Percentiles rank a stretch among this genome's conserved stretches.
These are phyloP conservation scores for Thrips palmi DNA, from an alignment of 1,140 invertebrate species.

Conservation along the genomic window DNA sequence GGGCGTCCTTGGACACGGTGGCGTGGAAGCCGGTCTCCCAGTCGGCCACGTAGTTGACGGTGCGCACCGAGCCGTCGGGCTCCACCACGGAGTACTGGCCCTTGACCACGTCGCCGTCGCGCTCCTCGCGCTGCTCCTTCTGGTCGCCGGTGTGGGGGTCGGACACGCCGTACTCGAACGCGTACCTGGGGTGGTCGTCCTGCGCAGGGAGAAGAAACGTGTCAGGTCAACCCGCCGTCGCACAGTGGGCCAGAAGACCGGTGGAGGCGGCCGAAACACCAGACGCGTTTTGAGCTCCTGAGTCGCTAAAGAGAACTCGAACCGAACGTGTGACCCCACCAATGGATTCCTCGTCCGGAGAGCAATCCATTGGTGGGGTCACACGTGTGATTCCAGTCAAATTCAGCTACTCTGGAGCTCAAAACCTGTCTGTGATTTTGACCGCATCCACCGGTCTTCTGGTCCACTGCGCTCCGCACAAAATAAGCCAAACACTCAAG, in stretches of 20 bases:
- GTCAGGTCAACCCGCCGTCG: too few species aligned
- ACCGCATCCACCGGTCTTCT: not conserved
- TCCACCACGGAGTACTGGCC: conserved; percentile 60
- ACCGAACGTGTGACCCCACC: conserved; percentile 11
- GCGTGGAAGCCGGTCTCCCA: conserved; percentile 62
- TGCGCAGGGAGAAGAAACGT: conserved; percentile 19
- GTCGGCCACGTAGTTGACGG: conserved; percentile 58
- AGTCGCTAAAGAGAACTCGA: conserved; percentile 9
- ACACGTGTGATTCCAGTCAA: not conserved
- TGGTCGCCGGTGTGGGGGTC: conserved; percentile 39
- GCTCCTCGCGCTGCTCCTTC: conserved; percentile 41
- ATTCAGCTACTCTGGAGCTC: not conserved
- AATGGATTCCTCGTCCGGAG: not conserved
- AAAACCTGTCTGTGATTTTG: not conserved
- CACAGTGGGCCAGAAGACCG: too few species aligned
- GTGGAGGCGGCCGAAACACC: too few species aligned
- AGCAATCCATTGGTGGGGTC: conserved; percentile 3
- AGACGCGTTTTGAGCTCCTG: too few species aligned
- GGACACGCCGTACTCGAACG: conserved; percentile 29
- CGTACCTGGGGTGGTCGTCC: conserved; percentile 28
- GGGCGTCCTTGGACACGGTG: conserved; percentile 44
- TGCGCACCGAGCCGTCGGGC: conserved; percentile 55
- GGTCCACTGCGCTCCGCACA: not conserved
- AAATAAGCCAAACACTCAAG: not conserved
- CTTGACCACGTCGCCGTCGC: conserved; percentile 35